A percentile compares a stretch with the other conserved stretches of the same genome.
Conservation (phyloP, 2,888 invertebrate genomes). For the Beris chalybata region DNA sequence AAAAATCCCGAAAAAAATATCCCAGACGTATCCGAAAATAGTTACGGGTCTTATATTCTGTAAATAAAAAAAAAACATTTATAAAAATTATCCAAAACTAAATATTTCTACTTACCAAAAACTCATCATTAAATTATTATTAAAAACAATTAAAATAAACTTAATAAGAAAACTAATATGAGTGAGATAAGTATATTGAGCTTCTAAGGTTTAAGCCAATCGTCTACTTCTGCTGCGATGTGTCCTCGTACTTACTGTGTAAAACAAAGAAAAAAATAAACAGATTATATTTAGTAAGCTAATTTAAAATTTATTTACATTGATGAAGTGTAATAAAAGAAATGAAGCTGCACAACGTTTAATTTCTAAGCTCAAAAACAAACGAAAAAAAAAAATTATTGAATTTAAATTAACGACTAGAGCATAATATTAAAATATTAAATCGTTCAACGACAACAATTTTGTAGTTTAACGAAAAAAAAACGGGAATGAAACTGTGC, state of each 20-base stretch:
- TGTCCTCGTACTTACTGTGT: too few species aligned
- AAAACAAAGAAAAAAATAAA: too few species aligned
- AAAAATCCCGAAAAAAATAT: background rate
- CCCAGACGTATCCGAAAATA: background rate
- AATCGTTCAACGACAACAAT: conserved; percentile 5
- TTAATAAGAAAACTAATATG: conserved; percentile 33
- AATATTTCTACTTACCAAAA: conserved; percentile 9
- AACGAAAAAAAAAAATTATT: too few species aligned
- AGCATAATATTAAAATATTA: conserved; percentile 4
- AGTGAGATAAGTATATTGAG: conserved; percentile 34
- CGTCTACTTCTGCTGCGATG: conserved; percentile 11
- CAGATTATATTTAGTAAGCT: too few species aligned
- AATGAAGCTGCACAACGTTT: too few species aligned
- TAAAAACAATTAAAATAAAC: background rate
- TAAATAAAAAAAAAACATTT: conserved; percentile 13
- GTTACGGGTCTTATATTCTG: conserved; percentile 2
- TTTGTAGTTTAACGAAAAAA: background rate
- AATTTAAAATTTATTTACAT: too few species aligned
- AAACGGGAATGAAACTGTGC: conserved; percentile 14
- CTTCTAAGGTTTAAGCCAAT: conserved; percentile 25
- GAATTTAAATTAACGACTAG: too few species aligned
- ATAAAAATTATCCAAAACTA: background rate
- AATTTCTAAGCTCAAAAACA: too few species aligned
- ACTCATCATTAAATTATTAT: background rate
- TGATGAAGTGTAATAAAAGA: too few species aligned